Evolutionary conservation across 2,113 vertebrate species (phyloP).

Genomic region (Ifrita kowaldi): DNA sequence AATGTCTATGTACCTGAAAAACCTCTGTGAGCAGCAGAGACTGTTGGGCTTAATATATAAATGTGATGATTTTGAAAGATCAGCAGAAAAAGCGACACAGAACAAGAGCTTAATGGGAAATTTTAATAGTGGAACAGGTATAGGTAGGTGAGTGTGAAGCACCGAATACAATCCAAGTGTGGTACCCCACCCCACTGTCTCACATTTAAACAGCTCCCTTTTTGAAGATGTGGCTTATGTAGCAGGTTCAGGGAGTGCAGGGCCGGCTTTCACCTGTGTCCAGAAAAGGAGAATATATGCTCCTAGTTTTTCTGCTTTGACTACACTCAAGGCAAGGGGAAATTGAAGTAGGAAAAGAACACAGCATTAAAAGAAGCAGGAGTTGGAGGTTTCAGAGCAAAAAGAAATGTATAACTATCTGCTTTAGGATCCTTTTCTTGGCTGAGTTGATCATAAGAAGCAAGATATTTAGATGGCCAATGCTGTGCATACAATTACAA

Average conservation of each 20-base stretch:
- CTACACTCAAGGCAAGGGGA: not conserved
- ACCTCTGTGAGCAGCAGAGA: not conserved
- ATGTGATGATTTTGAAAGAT: not conserved
- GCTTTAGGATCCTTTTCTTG: not conserved
- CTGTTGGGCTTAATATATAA: not conserved
- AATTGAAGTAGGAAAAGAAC: not conserved
- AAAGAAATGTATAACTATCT: not conserved
- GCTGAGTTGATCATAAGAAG: not conserved
- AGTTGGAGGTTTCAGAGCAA: not conserved
- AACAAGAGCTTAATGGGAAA: not conserved
- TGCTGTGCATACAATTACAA: not conserved
- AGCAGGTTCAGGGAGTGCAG: not conserved
- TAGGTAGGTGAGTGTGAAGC: not conserved
- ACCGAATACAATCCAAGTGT: rapidly evolving
- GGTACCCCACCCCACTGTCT: not conserved
- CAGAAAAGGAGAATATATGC: not conserved
- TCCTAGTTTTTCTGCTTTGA: not conserved
- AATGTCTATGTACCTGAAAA: not conserved
- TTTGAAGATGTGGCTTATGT: not conserved
- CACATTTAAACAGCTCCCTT: not conserved
- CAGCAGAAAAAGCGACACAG: not conserved
- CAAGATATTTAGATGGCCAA: not conserved
- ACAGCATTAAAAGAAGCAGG: not conserved
- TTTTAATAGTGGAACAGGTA: not conserved
- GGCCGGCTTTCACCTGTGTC: not conserved